These are phyloP conservation scores for Drosophila sulfurigaster DNA, from an alignment of 1,140 invertebrate genomes.

Conservation along the genomic window DNA sequence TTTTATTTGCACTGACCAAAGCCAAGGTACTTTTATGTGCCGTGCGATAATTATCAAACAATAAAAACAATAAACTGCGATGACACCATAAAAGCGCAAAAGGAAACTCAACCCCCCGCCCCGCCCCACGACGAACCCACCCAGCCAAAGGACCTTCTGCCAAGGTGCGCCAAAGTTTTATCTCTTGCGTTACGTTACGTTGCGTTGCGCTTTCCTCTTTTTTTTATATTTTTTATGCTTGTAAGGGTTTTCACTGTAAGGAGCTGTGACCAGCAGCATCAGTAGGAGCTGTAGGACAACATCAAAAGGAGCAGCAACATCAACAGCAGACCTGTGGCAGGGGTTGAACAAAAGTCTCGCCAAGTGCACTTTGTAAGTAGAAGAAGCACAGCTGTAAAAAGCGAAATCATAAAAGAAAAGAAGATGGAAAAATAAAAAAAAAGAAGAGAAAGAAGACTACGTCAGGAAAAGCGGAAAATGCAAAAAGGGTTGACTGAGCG, in stretches of 20 bases:
- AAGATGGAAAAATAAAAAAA: slow-evolving; percentile 25
- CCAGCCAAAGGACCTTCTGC: slow-evolving; percentile 22
- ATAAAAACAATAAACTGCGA: slow-evolving; percentile 80
- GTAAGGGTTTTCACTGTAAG: slow-evolving; percentile 39
- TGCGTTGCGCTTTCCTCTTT: slow-evolving; percentile 40
- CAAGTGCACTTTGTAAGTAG: slow-evolving; percentile 77
- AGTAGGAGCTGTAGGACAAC: slow-evolving; percentile 46
- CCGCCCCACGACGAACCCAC: background rate
- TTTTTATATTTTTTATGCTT: slow-evolving; percentile 36
- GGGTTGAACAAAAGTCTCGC: slow-evolving; percentile 60
- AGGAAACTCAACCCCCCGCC: slow-evolving; percentile 3
- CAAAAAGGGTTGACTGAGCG: slow-evolving; percentile 71
- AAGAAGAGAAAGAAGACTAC: slow-evolving; percentile 9
- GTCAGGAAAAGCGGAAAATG: slow-evolving; percentile 14
- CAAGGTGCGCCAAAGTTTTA: slow-evolving; percentile 76
- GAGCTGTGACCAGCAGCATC: slow-evolving; percentile 64
- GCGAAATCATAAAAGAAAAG: slow-evolving; percentile 66
- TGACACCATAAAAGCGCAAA: slow-evolving; percentile 68
- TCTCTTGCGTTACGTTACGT: slow-evolving; percentile 43
- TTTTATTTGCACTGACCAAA: slow-evolving; percentile 62
- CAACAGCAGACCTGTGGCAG: slow-evolving; percentile 11
- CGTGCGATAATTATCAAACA: slow-evolving; percentile 78
- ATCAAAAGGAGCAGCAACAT: slow-evolving; percentile 64
- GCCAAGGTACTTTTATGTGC: slow-evolving; percentile 57
- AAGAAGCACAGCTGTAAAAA: slow-evolving; percentile 56